Base-by-base conservation (phyloP, 1,140 invertebrate genomes). In the Cryptotermes secundus region DNA sequence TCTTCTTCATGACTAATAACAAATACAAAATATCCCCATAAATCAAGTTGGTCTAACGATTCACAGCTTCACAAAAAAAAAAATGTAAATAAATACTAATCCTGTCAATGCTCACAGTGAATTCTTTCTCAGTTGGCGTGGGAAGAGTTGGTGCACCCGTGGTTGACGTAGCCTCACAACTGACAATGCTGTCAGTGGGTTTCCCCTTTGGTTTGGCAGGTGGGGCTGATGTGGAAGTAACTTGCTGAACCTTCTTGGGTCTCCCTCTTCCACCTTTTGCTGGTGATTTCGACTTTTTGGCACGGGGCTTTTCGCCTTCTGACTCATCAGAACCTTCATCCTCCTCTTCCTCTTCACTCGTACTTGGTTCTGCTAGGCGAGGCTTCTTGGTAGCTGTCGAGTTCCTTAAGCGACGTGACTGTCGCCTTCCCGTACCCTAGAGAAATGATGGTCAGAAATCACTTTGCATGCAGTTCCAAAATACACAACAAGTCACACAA, bases 251-350 rank as follows among this genome's bases (percentile, higher is more conserved):
- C 14, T 38, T 38, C 19, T 79, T 84, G 4, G n/a, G 35, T 42
- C 72, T 65, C 31, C 65, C n/a, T n/a, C 65, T 80, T 38, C 79
- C 42, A 35, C 36, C 36, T 53, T 80, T 42, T 49, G 36, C 80
- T 79, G 31, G 10, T 31, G 42, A n/a, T 45, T 59, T 59, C 19
- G 38, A 24, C 45, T 81, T 81, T 26, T 79, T 81, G 24, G 12
- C 24, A 38, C 45, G 38, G 1, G 34, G 10, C 31, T 84, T 79
- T 34, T 38, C 38, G 31, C 88, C 89, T 22, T 89, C 88, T 19
- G 87, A 87, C 83, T 90, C 89, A 83, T 88, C 88, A 35, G 88
- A 89, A 84, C 88, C 90, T 34, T 90, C 89, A 35, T 91, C 91
- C 16, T 90, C 90, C 6, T 91, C 90, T 0, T 90, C 91, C 3